Evolutionary conservation across 2,888 invertebrate genomes (phyloP).

Genomic region (Mesoligia furuncula): DNA sequence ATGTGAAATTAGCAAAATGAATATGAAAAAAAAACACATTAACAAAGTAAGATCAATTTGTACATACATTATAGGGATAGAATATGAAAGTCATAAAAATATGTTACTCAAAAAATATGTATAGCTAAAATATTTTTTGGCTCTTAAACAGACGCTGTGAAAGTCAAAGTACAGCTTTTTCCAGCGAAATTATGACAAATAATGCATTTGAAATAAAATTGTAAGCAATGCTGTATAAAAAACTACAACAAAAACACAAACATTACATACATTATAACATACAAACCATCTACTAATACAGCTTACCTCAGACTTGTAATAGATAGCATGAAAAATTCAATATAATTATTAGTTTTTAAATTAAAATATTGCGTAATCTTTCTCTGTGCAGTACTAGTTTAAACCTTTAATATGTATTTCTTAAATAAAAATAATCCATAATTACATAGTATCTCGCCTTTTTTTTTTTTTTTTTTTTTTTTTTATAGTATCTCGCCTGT

Average conservation of each 20-base stretch:
- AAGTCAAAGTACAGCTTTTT: not conserved
- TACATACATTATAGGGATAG: no score
- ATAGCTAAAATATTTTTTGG: not conserved
- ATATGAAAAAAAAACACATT: not conserved
- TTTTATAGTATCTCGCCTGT: not conserved
- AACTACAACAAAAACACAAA: not conserved
- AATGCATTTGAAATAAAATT: not conserved
- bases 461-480: no score
- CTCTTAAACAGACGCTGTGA: not conserved
- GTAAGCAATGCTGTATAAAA: not conserved
- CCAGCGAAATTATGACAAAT: not conserved
- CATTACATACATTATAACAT: not conserved
- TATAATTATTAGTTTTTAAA: slow-evolving; percentile 14
- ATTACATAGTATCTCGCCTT: not conserved
- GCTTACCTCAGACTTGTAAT: slow-evolving; percentile 73
- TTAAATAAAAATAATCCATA: not conserved
- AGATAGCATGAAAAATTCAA: slow-evolving; percentile 75
- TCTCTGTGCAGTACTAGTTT: not conserved
- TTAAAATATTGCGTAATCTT: not conserved
- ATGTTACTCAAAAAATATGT: not conserved
- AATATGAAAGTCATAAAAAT: not conserved
- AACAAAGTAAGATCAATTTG: not conserved
- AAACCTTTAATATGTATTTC: not conserved
- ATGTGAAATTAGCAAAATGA: not conserved
- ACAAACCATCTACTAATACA: slow-evolving; percentile 1